A percentile compares a stretch with the other conserved stretches of the same genome.
Conservation (phyloP, 53 echinoderm and acorn worm species). For the Astropecten irregularis region DNA sequence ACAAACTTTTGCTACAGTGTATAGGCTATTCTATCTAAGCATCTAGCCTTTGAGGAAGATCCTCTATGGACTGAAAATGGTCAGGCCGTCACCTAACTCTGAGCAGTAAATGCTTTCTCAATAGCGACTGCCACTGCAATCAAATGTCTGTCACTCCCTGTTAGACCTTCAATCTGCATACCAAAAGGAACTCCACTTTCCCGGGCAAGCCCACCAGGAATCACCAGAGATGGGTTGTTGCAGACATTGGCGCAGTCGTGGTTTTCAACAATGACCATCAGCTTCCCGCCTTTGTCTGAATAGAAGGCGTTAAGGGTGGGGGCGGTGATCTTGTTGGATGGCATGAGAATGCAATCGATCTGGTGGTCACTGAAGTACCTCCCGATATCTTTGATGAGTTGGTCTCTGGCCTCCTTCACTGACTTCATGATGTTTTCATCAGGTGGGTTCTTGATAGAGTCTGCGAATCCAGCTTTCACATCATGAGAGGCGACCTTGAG, state of each 20-base stretch:
- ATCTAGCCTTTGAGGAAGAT: too few relatives aligned
- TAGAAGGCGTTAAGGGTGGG: neutral
- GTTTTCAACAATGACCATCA: neutral
- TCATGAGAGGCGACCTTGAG: conserved; percentile 19
- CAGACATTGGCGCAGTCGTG: conserved; percentile 16
- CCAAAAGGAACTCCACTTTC: neutral
- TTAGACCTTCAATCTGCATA: conserved; percentile 29
- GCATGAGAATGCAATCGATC: conserved; percentile 28
- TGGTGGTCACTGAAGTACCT: neutral
- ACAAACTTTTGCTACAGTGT: too few relatives aligned
- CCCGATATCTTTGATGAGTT: neutral
- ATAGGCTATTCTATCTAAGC: too few relatives aligned
- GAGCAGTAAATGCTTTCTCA: neutral
- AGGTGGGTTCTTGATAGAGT: neutral
- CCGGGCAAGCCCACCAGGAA: neutral
- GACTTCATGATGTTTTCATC: neutral
- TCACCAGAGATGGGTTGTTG: conserved; percentile 37
- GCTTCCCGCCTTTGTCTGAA: neutral
- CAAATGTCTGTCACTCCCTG: neutral
- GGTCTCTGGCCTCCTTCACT: neutral
- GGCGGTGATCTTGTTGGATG: conserved; percentile 19
- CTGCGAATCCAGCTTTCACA: neutral
- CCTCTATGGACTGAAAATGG: too few relatives aligned
- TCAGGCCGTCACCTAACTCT: too few relatives aligned
- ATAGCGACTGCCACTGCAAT: conserved; percentile 1